Conservation (phyloP, 2,888 invertebrate genomes). For the Mesorhabditis sp. region DNA sequence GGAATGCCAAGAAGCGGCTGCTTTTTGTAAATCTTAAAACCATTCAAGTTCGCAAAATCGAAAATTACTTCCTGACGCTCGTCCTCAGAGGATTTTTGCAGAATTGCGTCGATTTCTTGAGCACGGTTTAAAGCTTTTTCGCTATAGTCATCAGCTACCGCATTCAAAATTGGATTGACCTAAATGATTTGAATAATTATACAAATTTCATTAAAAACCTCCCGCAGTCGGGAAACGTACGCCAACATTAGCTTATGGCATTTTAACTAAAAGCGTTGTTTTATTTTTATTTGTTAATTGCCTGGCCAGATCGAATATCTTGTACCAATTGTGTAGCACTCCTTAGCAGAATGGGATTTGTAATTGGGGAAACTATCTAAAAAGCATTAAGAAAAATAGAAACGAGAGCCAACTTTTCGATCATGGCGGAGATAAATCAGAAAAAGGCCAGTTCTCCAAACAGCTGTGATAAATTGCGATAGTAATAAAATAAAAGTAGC, state of each 20-base stretch:
- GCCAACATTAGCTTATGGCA: not conserved
- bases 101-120: not conserved
- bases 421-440: no score
- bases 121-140: not conserved
- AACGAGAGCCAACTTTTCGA: no score
- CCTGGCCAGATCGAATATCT: not conserved
- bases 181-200: not conserved
- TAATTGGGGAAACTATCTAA: not conserved
- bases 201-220: not conserved
- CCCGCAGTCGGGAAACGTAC: not conserved
- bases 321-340: not conserved
- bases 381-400: not conserved
- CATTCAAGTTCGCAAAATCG: not conserved
- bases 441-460: no score
- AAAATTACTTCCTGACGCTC: not conserved
- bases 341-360: not conserved
- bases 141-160: not conserved
- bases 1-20: not conserved
- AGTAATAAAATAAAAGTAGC: no score
- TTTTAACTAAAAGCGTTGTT: not conserved
- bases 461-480: no score
- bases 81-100: not conserved
- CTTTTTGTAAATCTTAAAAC: not conserved
- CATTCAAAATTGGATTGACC: constrained; percentile 1
- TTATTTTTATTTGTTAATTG: not conserved